These are phyloP conservation scores for Metallyticus violacea DNA, from an alignment of 2,888 invertebrate genomes.

Conservation along the genomic window DNA sequence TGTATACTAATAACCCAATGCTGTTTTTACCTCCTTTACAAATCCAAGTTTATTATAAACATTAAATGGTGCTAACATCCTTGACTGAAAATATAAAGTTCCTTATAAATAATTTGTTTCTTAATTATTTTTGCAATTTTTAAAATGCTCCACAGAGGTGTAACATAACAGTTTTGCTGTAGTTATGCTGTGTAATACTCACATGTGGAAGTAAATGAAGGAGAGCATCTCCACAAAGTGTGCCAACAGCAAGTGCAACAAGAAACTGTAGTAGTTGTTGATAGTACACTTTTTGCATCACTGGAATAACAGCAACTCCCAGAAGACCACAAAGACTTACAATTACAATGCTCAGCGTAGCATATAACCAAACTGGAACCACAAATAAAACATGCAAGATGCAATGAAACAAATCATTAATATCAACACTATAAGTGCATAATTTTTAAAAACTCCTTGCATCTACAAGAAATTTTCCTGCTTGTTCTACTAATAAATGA, in stretches of 20 bases:
- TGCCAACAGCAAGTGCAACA: conserved; percentile 90
- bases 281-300: conserved; percentile 85
- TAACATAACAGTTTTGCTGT: too few species aligned
- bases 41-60: too few species aligned
- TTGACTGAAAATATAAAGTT: too few species aligned
- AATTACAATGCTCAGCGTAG: conserved; percentile 73
- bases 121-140: too few species aligned
- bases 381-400: conserved; percentile 14
- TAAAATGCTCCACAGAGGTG: too few species aligned
- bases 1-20: too few species aligned
- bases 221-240: conserved; percentile 86
- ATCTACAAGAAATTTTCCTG: too few species aligned
- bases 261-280: conserved; percentile 87
- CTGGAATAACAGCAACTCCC: conserved; percentile 86
- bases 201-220: conserved; percentile 90
- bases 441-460: not conserved
- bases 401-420: not conserved
- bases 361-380: conserved; percentile 76
- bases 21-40: too few species aligned
- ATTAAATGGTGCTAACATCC: too few species aligned
- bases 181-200: conserved; percentile 38
- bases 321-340: conserved; percentile 85
- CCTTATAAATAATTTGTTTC: too few species aligned
- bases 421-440: not conserved
- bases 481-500: too few species aligned